Evolutionary conservation across 1,140 invertebrate species (phyloP).

Genomic region (Aphidius gifuensis): DNA sequence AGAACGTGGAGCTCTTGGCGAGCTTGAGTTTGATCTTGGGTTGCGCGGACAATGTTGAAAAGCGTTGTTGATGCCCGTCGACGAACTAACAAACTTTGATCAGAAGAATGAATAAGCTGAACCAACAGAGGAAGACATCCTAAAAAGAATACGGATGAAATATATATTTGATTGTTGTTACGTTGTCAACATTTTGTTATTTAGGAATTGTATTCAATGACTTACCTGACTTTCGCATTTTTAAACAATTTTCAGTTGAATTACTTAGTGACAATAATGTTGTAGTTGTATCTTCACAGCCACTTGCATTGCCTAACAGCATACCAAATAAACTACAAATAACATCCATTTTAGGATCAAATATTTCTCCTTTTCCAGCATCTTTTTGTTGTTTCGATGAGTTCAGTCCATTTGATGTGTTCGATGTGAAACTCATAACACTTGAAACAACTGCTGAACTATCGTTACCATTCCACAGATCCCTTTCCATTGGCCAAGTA

Average conservation of each 20-base stretch:
- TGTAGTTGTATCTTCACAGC: slow-evolving; percentile 82
- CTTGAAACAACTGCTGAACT: not conserved
- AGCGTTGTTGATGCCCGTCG: slow-evolving; percentile 79
- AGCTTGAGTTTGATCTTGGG: slow-evolving; percentile 84
- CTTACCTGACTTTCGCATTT: slow-evolving; percentile 78
- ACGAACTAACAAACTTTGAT: slow-evolving; percentile 66
- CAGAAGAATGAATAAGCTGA: slow-evolving; percentile 82
- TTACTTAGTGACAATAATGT: slow-evolving; percentile 86
- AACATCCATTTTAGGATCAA: slow-evolving; percentile 16
- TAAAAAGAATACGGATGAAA: not conserved
- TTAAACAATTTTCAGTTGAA: slow-evolving; percentile 85
- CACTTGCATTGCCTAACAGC: slow-evolving; percentile 37
- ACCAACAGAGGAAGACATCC: slow-evolving; percentile 86
- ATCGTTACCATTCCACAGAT: not conserved
- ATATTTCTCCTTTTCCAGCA: slow-evolving; percentile 1
- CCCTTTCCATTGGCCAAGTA: slow-evolving; percentile 10
- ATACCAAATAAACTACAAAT: slow-evolving; percentile 20
- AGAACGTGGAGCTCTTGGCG: slow-evolving; percentile 83
- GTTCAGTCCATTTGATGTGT: slow-evolving; percentile 12
- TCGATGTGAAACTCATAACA: slow-evolving; percentile 21
- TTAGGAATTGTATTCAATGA: not conserved
- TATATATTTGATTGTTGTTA: not conserved
- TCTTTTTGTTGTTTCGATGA: slow-evolving; percentile 5
- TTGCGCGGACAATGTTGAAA: slow-evolving; percentile 88
- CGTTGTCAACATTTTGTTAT: too few species aligned